phyloP scores from a whole-genome alignment of 2,113 vertebrate genomes.

The Burhinus bistriatus region DNA sequence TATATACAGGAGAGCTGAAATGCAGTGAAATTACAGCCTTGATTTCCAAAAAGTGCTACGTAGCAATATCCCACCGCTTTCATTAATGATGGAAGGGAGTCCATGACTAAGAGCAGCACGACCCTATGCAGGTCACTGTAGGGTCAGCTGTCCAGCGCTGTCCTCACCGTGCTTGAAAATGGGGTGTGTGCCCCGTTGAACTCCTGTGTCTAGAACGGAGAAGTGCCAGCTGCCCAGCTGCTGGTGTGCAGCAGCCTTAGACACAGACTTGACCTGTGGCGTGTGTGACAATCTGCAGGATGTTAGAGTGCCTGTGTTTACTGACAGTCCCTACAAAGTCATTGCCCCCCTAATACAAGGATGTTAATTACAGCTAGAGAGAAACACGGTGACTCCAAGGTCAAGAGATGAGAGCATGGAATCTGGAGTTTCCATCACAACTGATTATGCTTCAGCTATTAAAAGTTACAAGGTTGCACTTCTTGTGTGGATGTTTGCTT shows the following conservation, averaged over 20 bases:
- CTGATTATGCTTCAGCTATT: conserved; percentile 42
- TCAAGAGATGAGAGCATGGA: background rate
- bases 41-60: background rate
- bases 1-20: background rate
- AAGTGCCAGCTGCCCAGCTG: background rate
- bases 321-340: background rate
- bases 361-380: background rate
- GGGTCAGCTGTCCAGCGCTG: background rate
- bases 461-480: conserved; percentile 17
- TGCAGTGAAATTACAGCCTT: background rate
- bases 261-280: background rate
- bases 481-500: conserved; percentile 11
- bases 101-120: background rate
- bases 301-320: background rate
- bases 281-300: background rate
- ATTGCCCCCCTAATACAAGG: background rate
- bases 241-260: background rate
- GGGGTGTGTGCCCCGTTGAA: background rate
- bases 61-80: background rate
- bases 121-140: background rate
- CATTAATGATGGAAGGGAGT: background rate
- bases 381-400: conserved; percentile 10
- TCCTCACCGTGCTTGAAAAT: background rate
- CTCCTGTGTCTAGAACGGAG: too few species aligned
- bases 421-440: conserved; percentile 25